Base-by-base conservation (phyloP, 2,888 invertebrate genomes). In the Abrostola triplasia region DNA sequence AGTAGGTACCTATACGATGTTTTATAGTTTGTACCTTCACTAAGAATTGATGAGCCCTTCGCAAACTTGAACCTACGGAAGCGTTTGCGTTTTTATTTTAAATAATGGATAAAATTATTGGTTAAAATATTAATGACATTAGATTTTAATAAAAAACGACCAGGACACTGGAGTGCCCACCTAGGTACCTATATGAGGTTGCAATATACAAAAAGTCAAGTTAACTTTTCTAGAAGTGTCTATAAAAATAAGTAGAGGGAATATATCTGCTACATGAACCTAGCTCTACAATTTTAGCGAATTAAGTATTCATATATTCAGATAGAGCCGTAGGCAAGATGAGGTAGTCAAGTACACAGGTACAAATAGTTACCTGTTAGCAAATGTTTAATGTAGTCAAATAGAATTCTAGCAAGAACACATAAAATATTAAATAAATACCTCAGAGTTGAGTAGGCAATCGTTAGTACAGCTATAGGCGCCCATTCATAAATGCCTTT, bases 401-500 rank as follows among this genome's bases (percentile, higher is more conserved):
- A 62, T 12, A 51, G 10, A 10, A 49, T 36, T 44, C 36, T 13
- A 60, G n/a, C 52, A 12, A 42, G 37, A 41, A 53, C 24, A 54
- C 35, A 35, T 6, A 11, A 11, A 35, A 49, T 52, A 51, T 47
- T 58, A 52, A 50, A 55, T 63, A 60, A 64, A 67, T 74, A 54
- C 37, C 48, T 54, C 7, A 9, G 40, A 57, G 51, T 48, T 64
- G 67, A 68, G 63, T 61, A 68, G 49, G 54, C 59, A 64, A 60
- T 60, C 60, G 67, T 35, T 57, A 36, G 67, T 64, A 24, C 24
- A 24, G 24, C 24, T 24, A 48, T 71, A 59, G 56, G 63, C 67
- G 66, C 56, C 66, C 70, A 80, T 80, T 69, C 73, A 76, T 73
- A 77, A 64, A 70, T 70, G 59, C 66, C 64, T 68, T 52, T 71